Conservation (phyloP, 2,888 invertebrate genomes). For the Chymomyza amoena region DNA sequence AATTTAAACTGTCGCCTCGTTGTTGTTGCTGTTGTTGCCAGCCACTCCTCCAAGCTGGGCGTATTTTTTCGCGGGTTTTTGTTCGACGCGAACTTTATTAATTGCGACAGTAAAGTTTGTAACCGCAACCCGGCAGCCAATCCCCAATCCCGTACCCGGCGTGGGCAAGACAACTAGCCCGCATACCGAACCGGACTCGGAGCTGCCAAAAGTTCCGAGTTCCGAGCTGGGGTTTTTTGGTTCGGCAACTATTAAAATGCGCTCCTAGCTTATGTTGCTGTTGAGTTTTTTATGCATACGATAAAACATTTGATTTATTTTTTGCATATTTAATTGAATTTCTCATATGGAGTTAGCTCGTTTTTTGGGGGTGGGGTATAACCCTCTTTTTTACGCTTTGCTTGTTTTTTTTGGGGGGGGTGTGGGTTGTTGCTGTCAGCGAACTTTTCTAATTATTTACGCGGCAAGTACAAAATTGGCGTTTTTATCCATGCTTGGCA, state of each 20-base stretch:
- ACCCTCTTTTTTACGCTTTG: slow-evolving; percentile 3
- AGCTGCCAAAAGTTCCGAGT: background rate
- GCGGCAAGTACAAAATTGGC: slow-evolving; percentile 54
- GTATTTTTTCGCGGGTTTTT: slow-evolving; percentile 27
- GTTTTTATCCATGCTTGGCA: slow-evolving; percentile 23
- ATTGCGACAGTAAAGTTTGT: slow-evolving; percentile 62
- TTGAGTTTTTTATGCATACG: slow-evolving; percentile 8
- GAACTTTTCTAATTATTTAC: slow-evolving; percentile 59
- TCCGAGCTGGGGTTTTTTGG: background rate
- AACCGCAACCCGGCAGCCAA: slow-evolving; percentile 19
- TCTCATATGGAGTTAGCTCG: slow-evolving; percentile 4
- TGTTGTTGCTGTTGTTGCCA: background rate
- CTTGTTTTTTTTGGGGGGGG: background rate
- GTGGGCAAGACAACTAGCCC: slow-evolving; percentile 2
- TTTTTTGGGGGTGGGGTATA: background rate
- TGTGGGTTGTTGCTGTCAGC: slow-evolving; percentile 29
- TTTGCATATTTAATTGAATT: slow-evolving; percentile 61
- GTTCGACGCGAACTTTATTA: slow-evolving; percentile 60
- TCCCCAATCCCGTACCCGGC: slow-evolving; percentile 22
- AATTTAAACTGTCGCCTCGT: slow-evolving; percentile 26
- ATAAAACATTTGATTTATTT: slow-evolving; percentile 37
- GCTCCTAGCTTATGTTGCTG: background rate
- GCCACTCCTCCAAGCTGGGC: slow-evolving; percentile 1
- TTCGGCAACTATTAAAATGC: background rate
- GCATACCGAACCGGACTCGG: slow-evolving; percentile 6